These are phyloP conservation scores for Maconellicoccus hirsutus DNA, from an alignment of 1,140 invertebrate species.

Conservation along the genomic window DNA sequence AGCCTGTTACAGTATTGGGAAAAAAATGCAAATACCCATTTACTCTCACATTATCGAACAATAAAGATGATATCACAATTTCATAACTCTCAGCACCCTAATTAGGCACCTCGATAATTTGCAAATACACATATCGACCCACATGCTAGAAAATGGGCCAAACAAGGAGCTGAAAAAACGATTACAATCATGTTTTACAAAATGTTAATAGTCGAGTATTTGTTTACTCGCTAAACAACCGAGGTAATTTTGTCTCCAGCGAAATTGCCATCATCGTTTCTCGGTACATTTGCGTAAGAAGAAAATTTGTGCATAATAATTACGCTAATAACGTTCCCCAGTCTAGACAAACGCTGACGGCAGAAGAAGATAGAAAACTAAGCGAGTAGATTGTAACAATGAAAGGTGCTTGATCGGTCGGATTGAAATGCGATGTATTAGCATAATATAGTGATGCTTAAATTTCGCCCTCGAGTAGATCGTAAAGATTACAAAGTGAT, in stretches of 20 bases:
- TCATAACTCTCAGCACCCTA: neutral
- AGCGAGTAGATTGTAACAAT: neutral
- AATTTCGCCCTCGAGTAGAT: neutral
- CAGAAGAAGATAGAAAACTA: neutral
- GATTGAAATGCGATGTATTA: neutral
- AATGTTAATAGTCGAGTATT: neutral
- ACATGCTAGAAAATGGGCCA: neutral
- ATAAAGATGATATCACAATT: neutral
- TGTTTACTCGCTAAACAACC: neutral
- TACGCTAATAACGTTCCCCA: neutral
- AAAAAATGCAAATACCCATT: no score
- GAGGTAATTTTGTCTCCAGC: neutral
- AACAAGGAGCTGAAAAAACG: neutral
- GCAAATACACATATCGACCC: neutral
- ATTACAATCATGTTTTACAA: neutral
- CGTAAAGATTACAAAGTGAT: no score
- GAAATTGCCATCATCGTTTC: no score
- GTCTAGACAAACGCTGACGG: neutral
- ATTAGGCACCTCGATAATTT: neutral
- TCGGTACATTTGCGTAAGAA: neutral
- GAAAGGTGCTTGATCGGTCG: constrained; percentile 14
- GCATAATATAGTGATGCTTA: constrained; percentile 11
- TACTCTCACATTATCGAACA: neutral
- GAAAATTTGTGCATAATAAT: neutral
- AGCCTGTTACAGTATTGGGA: no score